These are phyloP conservation scores for Pavo muticus DNA, from an alignment of 2,113 vertebrate genomes.

Conservation along the genomic window DNA sequence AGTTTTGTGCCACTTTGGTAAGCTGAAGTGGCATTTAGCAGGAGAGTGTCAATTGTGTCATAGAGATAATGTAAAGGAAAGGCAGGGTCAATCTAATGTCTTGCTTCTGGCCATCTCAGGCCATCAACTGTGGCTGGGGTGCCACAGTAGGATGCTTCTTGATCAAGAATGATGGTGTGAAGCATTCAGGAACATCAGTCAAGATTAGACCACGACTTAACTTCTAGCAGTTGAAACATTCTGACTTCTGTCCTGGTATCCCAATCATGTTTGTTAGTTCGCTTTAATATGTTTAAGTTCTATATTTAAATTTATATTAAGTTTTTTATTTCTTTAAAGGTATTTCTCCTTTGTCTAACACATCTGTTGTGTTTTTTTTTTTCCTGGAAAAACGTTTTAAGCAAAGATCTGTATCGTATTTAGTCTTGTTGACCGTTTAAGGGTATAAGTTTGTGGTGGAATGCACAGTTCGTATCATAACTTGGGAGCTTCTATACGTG, in stretches of 20 bases:
- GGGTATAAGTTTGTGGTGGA: neutral
- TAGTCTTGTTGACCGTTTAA: neutral
- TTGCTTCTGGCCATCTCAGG: neutral
- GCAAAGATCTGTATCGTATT: neutral
- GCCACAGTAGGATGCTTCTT: neutral
- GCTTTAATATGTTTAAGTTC: no score
- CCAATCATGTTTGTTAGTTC: no score
- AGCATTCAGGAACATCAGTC: no score
- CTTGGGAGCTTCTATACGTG: no score
- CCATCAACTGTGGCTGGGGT: neutral
- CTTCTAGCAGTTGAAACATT: neutral
- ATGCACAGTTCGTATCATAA: no score
- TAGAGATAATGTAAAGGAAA: neutral
- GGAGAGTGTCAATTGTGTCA: neutral
- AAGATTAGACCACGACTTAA: neutral
- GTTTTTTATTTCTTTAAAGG: neutral
- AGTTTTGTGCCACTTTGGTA: neutral
- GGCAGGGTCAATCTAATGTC: neutral
- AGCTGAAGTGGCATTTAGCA: neutral
- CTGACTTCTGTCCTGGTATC: neutral
- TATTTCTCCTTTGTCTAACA: neutral
- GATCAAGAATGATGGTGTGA: neutral
- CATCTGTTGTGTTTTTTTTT: neutral
- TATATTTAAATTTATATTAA: neutral
- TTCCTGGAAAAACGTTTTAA: neutral